Evolutionary conservation across 2,797 vertebrate species (phyloP), one percentile per base, ranked within the genome.

Genomic region (Synanceia verrucosa): DNA sequence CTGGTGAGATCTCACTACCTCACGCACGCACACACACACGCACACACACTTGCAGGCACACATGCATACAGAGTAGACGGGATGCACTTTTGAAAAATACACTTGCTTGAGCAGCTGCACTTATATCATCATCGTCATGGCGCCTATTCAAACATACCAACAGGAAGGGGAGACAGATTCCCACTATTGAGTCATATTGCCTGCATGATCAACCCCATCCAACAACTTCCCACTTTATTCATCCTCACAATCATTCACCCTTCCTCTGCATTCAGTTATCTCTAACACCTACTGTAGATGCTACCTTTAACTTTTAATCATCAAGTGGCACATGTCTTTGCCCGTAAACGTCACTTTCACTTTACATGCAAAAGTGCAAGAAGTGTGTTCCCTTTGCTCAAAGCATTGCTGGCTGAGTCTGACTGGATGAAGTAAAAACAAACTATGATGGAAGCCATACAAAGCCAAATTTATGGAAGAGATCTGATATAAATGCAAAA

Each of bases 1-100:
- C 28, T 19, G 10, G 61, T 76, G 73, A 61, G 81, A 83, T 82
- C 70, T 76, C 36, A 72, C 59, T 56, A 62, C 56, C 76, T 57
- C 37, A 44, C 43, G 36, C 73, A 63, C 65, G 59, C 52, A 60
- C 53, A 55, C 51, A 75, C 39, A 72, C 62, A 72, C 51, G 72
- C 43, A 65, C 48, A 57, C 31, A 31, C 37, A 41, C 10, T 24
- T 39, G 41, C 58, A 47, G 7, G 4, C 2, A 9, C 46, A 63
- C 46, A 37, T 53, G 62, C 64, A 65, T 60, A 36, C 43, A 55
- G 46, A 78, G 44, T 16, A 48, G 28, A 65, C 60, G 51, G 19
- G 31, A 61, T 53, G 52, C 28, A 34, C 36, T 29, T 53, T n/a
- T 46, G 5, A 65, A 9, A 70, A 41, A 51, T 31, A 47, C 24